A percentile compares a stretch with the other conserved stretches of the same genome.
These are phyloP conservation scores for Dolichoris vasculosae DNA, from an alignment of 1,140 invertebrate species.

Conservation along the genomic window DNA sequence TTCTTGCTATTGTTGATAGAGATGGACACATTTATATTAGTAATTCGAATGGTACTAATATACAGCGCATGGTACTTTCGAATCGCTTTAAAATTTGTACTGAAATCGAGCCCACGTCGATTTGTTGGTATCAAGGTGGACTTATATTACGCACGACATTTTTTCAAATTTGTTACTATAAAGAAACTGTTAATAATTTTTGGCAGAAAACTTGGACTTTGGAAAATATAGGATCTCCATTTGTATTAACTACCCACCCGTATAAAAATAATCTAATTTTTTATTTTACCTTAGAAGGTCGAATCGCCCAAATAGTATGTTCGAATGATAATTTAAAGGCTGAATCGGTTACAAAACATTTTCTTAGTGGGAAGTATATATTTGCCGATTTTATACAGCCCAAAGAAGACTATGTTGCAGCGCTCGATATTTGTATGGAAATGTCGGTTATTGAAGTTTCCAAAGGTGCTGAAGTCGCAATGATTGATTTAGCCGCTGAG, in stretches of 20 bases:
- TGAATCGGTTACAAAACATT: slow-evolving; percentile 22
- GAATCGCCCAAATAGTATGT: slow-evolving; percentile 61
- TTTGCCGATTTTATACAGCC: slow-evolving; percentile 66
- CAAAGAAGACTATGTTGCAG: slow-evolving; percentile 63
- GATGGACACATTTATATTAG: slow-evolving; percentile 64
- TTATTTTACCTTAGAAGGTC: slow-evolving; percentile 63
- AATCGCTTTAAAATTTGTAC: slow-evolving; percentile 58
- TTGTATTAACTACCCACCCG: slow-evolving; percentile 57
- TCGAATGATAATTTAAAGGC: slow-evolving; percentile 26
- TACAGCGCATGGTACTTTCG: slow-evolving; percentile 60
- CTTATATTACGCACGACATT: slow-evolving; percentile 66
- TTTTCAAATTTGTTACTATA: slow-evolving; percentile 66
- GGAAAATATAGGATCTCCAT: slow-evolving; percentile 55
- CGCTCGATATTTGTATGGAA: slow-evolving; percentile 51
- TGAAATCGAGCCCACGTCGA: slow-evolving; percentile 55
- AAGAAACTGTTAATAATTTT: slow-evolving; percentile 28
- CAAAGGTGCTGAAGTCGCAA: slow-evolving; percentile 54
- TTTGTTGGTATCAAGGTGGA: slow-evolving; percentile 65
- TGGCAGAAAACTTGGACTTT: slow-evolving; percentile 62
- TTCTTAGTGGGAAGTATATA: slow-evolving; percentile 57
- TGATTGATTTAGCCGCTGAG: slow-evolving; percentile 54
- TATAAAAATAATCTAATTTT: slow-evolving; percentile 59
- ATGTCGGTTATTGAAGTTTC: slow-evolving; percentile 59
- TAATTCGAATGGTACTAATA: slow-evolving; percentile 57
- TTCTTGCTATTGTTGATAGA: slow-evolving; percentile 64